phyloP scores from a whole-genome alignment of 2,888 invertebrate genomes.

The Xylocampa areola region DNA sequence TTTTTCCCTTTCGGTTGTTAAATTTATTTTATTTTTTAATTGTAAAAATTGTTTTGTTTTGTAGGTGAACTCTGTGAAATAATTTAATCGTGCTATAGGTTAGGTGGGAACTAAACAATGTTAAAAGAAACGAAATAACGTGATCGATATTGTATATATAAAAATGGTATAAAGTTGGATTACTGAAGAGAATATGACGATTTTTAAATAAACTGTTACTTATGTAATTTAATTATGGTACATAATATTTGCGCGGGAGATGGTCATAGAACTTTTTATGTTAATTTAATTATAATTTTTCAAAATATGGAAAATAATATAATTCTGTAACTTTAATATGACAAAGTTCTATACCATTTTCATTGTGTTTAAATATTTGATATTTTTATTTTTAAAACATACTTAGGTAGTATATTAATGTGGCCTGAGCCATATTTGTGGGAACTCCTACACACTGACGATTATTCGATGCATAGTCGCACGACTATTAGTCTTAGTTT shows the following conservation, averaged over 20 bases:
- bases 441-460: constrained; percentile 10
- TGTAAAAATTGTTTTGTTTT: constrained; percentile 27
- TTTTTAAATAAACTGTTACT: constrained; percentile 64
- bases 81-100: constrained; percentile 68
- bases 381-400: constrained; percentile 59
- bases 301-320: constrained; percentile 31
- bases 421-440: constrained; percentile 35
- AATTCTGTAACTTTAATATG: constrained; percentile 19
- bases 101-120: constrained; percentile 84
- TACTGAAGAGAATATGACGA: constrained; percentile 56
- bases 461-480: constrained; percentile 47
- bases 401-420: constrained; percentile 57
- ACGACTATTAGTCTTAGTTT: constrained; percentile 43
- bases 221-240: constrained; percentile 61
- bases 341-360: constrained; percentile 25
- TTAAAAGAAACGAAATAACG: constrained; percentile 84
- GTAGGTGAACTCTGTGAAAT: constrained; percentile 40
- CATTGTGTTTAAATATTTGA: constrained; percentile 31
- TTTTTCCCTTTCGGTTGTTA: constrained; percentile 46
- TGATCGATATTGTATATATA: constrained; percentile 80
- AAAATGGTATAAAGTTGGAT: constrained; percentile 67
- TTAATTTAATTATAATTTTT: constrained; percentile 28
- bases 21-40: constrained; percentile 43
- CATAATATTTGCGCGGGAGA: constrained; percentile 31
- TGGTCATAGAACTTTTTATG: constrained; percentile 21